Conservation (phyloP, 2,113 vertebrate genomes). For the Erythrocercus mccallii region DNA sequence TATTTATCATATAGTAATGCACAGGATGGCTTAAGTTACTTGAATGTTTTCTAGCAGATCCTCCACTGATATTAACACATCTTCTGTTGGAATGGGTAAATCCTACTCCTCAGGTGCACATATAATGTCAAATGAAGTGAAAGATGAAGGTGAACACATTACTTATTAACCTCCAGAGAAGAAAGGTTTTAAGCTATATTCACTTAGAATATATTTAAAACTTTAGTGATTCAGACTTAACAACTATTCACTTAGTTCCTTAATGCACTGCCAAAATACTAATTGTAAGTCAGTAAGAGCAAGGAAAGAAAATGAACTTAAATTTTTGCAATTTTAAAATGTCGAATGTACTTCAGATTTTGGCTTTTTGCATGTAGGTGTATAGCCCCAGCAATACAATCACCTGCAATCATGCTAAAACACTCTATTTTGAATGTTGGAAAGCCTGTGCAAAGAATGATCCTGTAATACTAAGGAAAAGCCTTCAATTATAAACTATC, state of each 20-base stretch:
- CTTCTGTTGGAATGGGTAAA: neutral
- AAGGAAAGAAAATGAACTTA: neutral
- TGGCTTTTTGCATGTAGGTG: neutral
- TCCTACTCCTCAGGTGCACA: neutral
- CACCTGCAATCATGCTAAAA: neutral
- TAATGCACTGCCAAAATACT: neutral
- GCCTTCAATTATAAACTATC: neutral
- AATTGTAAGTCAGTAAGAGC: neutral
- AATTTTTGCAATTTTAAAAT: neutral
- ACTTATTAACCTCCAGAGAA: neutral
- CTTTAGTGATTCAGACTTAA: neutral
- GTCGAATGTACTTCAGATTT: neutral
- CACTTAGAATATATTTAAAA: neutral
- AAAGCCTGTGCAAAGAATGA: neutral
- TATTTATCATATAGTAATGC: neutral
- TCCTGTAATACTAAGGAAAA: neutral
- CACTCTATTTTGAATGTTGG: neutral
- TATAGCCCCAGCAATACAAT: neutral
- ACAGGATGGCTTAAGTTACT: neutral
- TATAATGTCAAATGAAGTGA: neutral
- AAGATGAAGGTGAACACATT: neutral
- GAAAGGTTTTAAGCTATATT: neutral
- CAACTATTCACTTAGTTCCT: neutral
- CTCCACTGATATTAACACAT: neutral
- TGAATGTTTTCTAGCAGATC: neutral